Evolutionary conservation across 2,888 invertebrate species (phyloP), one percentile per base, ranked within the genome.

Genomic region (Drosophila mettleri): DNA sequence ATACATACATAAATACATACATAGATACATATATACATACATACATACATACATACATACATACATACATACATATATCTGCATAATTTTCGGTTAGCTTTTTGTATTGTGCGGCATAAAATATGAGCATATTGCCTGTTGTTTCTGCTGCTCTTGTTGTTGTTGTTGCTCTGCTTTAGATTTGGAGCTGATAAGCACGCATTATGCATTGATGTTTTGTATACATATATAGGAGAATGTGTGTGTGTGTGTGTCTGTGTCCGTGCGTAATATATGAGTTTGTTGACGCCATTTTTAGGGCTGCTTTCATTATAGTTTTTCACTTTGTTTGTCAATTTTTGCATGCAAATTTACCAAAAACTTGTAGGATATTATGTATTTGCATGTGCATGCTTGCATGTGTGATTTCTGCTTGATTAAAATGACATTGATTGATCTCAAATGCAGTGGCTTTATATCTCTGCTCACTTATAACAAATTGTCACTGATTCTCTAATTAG

Each of bases 101-200:
- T 78, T 68, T 75, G 68, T 69, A 61, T 60, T 58, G 57, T 59
- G 36, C n/a, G 18, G 43, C 60, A 64, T 65, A 67, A 76, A 68
- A 72, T 78, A 77, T 76, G 66, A 51, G 69, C 52, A 71, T 38
- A 65, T 64, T 69, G 52, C 12, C 33, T 34, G 31, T 45, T 39
- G 45, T 45, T 57, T 14, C 31, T 45, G 31, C 58, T 62, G 53
- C 53, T 51, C 29, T 39, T 58, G 43, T 52, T 53, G 53, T 61
- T 18, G 45, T 36, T 61, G 53, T 34, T n/a, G 14, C 43, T 58
- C 46, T 66, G 75, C 68, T 65, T 76, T 66, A 74, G 84, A 83
- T 85, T 71, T 68, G 18, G 2, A 6, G 14, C 57, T 62, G 84
- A 85, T 88, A 86, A 70, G 74, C 84, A 84, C 88, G 86, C 86